phyloP scores from a whole-genome alignment of 2,797 vertebrate genomes.

The Pseudopleuronectes americanus region DNA sequence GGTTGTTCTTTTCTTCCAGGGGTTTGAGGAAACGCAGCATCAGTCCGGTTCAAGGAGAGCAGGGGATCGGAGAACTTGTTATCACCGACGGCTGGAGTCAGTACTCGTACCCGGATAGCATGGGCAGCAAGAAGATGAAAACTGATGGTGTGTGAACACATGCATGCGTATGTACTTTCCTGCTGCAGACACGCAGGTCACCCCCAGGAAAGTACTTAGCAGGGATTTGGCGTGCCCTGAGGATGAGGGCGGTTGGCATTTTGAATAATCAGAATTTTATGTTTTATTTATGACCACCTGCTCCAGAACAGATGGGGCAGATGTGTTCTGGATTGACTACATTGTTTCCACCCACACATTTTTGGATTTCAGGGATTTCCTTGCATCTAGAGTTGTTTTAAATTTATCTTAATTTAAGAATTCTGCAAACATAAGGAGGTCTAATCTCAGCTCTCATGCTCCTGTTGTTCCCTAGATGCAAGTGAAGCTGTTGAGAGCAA shows the following conservation, averaged over 20 bases:
- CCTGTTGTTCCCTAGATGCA: constrained; percentile 66
- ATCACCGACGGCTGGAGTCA: constrained; percentile 80
- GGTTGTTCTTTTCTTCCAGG: constrained; percentile 53
- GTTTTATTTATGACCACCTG: background rate
- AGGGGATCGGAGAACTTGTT: constrained; percentile 64
- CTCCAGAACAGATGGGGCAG: background rate
- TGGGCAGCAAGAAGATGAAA: constrained; percentile 88
- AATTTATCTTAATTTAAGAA: background rate
- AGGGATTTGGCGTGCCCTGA: background rate
- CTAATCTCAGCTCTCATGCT: background rate
- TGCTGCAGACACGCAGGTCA: constrained; percentile 10
- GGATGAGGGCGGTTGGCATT: constrained; percentile 7
- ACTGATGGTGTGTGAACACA: constrained; percentile 75
- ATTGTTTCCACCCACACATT: background rate
- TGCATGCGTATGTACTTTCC: background rate
- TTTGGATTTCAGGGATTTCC: background rate
- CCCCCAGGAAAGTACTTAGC: background rate
- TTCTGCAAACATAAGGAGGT: background rate
- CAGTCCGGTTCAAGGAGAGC: constrained; percentile 87
- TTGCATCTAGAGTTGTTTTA: background rate
- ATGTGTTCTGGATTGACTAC: background rate
- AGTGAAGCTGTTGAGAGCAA: constrained; percentile 88
- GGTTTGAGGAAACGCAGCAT: constrained; percentile 87
- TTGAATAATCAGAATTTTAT: constrained; percentile 15
- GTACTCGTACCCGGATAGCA: constrained; percentile 77